phyloP scores from a whole-genome alignment of 2,888 invertebrate genomes.

The Hydrotaea cyrtoneurina region DNA sequence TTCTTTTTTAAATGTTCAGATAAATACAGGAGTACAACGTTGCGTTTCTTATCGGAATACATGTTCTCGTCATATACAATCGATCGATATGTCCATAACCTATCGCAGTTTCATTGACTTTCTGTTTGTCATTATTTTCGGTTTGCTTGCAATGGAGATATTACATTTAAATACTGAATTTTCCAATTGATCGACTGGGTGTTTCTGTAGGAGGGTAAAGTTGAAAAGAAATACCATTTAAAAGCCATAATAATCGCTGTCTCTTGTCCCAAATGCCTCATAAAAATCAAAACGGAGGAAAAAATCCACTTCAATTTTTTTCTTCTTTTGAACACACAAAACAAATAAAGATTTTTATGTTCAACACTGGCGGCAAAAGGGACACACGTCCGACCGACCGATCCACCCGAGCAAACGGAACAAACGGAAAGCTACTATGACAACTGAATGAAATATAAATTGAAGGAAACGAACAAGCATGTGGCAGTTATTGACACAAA shows the following conservation, averaged over 20 bases:
- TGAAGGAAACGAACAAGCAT: constrained; percentile 48
- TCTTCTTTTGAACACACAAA: constrained; percentile 11
- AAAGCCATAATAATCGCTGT: neutral
- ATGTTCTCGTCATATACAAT: too few relatives aligned
- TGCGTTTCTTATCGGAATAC: too few relatives aligned
- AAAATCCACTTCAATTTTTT: constrained; percentile 3
- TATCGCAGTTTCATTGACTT: too few relatives aligned
- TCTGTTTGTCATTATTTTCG: too few relatives aligned
- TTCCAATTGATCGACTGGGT: neutral
- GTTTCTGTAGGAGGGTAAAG: neutral
- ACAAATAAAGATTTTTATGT: constrained; percentile 15
- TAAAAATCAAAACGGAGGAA: constrained; percentile 6
- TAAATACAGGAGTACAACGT: too few relatives aligned
- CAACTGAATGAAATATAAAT: constrained; percentile 30
- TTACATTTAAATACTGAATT: neutral
- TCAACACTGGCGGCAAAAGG: constrained; percentile 1
- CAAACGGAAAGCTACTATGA: neutral
- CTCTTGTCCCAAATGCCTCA: neutral
- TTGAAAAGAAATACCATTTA: neutral
- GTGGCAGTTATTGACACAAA: constrained; percentile 56
- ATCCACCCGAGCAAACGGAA: neutral
- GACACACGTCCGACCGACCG: constrained; percentile 19
- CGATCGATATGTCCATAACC: too few relatives aligned
- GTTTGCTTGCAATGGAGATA: too few relatives aligned
- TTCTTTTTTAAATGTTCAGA: too few relatives aligned